Base-by-base conservation (phyloP, 2,797 vertebrate species). In the Falco biarmicus region DNA sequence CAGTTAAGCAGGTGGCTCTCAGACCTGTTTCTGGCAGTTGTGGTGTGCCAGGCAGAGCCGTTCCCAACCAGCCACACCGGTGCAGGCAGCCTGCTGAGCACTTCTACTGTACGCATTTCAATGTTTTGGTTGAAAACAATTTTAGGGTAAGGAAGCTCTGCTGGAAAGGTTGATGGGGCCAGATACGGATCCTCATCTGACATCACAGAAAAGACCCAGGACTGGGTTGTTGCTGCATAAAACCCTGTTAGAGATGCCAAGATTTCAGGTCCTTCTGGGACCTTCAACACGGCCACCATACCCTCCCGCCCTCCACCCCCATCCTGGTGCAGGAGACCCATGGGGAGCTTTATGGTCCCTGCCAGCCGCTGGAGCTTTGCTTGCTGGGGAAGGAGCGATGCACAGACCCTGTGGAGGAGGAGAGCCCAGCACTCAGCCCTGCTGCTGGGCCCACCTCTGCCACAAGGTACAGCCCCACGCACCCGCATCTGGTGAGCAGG, bases 201-300 rank as follows among this genome's bases (percentile, higher is more conserved):
- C n/a, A 26, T 19, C 11, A 13, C 29, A 53, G 51, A 47, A 64
- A 87, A 59, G 57, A 41, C 10, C 8, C 10, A 53, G 84, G 51
- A 32, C 60, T 25, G 39, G 39, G 26, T 41, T 37, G 29, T 29
- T 12, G 34, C 47, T 60, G 26, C 1, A 1, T 37, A 82, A 83
- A 65, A 54, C 18, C 29, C 37, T 4, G 4, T n/a, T 45, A 39
- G 37, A 57, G 48, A 39, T n/a, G 16, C 50, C 1, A 2, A 76
- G 37, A 22, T 79, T 66, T 74, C 47, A 54, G 17, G 41, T 48
- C 9, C 14, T 32, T 6, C 19, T 2, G 1, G 34, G 37, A 91
- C 11, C 45, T 65, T 48, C 1, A 0, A 32, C 21, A 24, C 1
- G 0, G 21, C 17, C 71, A 41, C 18, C 0, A 2, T 53, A 17